These are phyloP conservation scores for Byasa hedistus DNA, from an alignment of 2,888 invertebrate genomes.

Conservation along the genomic window DNA sequence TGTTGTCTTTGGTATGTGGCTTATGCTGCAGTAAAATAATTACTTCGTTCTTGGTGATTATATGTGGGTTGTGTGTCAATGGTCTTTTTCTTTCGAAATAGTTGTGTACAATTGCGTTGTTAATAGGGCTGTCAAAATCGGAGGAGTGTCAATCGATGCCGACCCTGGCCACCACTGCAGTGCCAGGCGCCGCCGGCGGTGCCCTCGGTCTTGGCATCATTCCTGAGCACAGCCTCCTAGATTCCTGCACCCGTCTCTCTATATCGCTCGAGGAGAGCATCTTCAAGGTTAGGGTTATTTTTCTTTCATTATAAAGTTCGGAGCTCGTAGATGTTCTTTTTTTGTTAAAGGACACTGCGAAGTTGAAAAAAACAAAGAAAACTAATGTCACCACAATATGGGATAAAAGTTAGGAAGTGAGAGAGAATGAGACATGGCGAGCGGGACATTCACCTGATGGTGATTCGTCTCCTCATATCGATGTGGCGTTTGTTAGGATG, in stretches of 20 bases:
- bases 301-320: too few relatives aligned
- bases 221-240: slow-evolving; percentile 91
- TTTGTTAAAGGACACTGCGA: too few relatives aligned
- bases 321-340: too few relatives aligned
- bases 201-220: slow-evolving; percentile 85
- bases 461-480: too few relatives aligned
- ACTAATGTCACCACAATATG: too few relatives aligned
- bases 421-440: too few relatives aligned
- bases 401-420: too few relatives aligned
- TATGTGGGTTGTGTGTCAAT: background rate
- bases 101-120: slow-evolving; percentile 22
- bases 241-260: slow-evolving; percentile 91
- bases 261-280: slow-evolving; percentile 89
- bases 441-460: too few relatives aligned
- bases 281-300: slow-evolving; percentile 57
- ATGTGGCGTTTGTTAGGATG: too few relatives aligned
- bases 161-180: slow-evolving; percentile 86
- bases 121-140: slow-evolving; percentile 78
- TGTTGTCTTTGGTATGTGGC: background rate
- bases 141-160: slow-evolving; percentile 95
- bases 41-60: background rate
- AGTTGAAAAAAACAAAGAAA: too few relatives aligned
- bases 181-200: slow-evolving; percentile 75
- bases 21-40: background rate
- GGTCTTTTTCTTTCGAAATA: background rate